These are phyloP conservation scores for Eremobia ochroleuca DNA, from an alignment of 2,888 invertebrate species.

Conservation along the genomic window DNA sequence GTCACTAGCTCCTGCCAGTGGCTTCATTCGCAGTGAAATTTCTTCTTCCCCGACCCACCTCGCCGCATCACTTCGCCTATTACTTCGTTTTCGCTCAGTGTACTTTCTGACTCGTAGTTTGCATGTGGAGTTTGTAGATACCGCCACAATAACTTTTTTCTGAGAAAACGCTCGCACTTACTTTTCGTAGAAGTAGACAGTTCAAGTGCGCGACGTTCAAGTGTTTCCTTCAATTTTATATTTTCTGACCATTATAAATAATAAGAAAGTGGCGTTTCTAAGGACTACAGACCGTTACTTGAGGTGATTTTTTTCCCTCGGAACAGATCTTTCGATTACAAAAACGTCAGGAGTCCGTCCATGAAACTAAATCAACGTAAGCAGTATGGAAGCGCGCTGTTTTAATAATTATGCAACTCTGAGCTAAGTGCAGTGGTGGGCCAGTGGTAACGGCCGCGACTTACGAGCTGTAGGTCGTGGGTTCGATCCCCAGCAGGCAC, in stretches of 20 bases:
- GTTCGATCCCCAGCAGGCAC: no score
- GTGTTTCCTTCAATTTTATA: slow-evolving; percentile 24
- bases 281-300: background rate
- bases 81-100: no score
- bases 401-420: background rate
- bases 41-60: no score
- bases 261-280: background rate
- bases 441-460: no score
- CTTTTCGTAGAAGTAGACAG: slow-evolving; percentile 6
- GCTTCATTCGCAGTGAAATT: background rate
- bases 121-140: no score
- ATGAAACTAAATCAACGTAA: background rate
- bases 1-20: background rate
- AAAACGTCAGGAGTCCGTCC: background rate
- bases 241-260: slow-evolving; percentile 36
- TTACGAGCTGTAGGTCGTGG: no score
- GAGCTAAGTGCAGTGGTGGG: no score
- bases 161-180: background rate
- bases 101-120: no score
- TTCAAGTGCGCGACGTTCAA: slow-evolving; percentile 7
- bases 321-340: background rate
- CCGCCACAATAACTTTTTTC: no score
- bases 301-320: background rate
- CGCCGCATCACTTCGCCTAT: no score
- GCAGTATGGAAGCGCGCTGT: background rate